Conservation (phyloP, 2,888 invertebrate species). For the Cataglyphis livida region DNA sequence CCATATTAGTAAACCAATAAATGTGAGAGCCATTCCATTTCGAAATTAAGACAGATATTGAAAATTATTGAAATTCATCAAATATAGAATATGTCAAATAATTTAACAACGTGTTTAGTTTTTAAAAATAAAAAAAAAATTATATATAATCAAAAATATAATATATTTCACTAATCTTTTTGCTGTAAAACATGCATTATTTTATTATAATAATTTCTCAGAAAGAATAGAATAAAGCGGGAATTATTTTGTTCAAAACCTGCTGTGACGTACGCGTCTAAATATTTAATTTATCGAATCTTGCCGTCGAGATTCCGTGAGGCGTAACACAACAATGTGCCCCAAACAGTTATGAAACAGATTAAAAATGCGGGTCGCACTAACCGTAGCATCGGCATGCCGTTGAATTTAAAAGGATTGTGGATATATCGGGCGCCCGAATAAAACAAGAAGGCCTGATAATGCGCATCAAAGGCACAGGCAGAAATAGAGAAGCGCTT, state of each 20-base stretch:
- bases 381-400: conserved; percentile 52
- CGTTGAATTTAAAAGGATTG: conserved; percentile 62
- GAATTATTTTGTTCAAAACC: conserved; percentile 5
- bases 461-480: conserved; percentile 81
- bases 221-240: too few relatives aligned
- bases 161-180: not conserved
- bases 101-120: conserved; percentile 1
- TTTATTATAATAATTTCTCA: not conserved
- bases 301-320: conserved; percentile 27
- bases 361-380: conserved; percentile 63
- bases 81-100: not conserved
- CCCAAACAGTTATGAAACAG: conserved; percentile 49
- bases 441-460: conserved; percentile 75
- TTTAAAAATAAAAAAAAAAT: not conserved
- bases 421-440: conserved; percentile 71
- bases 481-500: conserved; percentile 80
- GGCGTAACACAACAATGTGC: conserved; percentile 25
- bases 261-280: not conserved
- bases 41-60: not conserved
- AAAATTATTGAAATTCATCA: conserved; percentile 10
- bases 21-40: not conserved
- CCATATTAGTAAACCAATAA: not conserved
- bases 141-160: not conserved
- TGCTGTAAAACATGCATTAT: not conserved
- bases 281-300: conserved; percentile 17